Evolutionary conservation across 2,888 invertebrate genomes (phyloP), one percentile per base, ranked within the genome.

Genomic region (Netelia virgata): DNA sequence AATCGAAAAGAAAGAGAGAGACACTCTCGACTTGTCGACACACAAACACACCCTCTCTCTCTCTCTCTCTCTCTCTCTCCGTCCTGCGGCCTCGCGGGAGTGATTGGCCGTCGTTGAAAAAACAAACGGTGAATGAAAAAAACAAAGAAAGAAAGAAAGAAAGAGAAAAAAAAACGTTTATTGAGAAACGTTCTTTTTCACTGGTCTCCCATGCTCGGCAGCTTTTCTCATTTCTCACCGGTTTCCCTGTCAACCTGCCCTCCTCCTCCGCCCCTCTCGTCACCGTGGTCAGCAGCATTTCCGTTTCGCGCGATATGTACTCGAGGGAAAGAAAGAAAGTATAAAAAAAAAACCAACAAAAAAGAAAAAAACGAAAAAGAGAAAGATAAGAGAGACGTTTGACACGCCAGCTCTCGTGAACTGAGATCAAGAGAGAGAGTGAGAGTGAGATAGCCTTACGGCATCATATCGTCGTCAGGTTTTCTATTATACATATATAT

Each of bases 11-110:
- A 16, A 14, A 53, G 61, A 57, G 43, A 18, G 47, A 28, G 57
- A 76, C 75, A 76, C 66, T 66, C 59, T 75, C 66, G 75, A 61
- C 53, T 80, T 68, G 84, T 81, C 84, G 81, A 84, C 81, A 77
- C 55, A 68, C 76, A 20, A n/a, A n/a, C 59, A 28, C 43, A 43
- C 18, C 59, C 2, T 73, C 57, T 6, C 9, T 47, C 57, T 6
- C 9, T 47, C 55, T 73, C 77, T 43, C 59, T 18, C 47, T 61
- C n/a, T 74, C 3, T 74, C 57, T 1, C 2, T 47, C 43, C 20
- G 20, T 43, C 63, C 59, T 16, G 11, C n/a, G 3, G 61, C 23
- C 61, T 61, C 72, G 9, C 11, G 59, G 16, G 16, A 55, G n/a
- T 16, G 57, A 3, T 57, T 57, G 57, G 18, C 16, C 18, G 57